Percentiles rank a stretch among this genome's conserved stretches.
phyloP scores from a whole-genome alignment of 2,888 invertebrate genomes.

The Conchocele bisecta region DNA sequence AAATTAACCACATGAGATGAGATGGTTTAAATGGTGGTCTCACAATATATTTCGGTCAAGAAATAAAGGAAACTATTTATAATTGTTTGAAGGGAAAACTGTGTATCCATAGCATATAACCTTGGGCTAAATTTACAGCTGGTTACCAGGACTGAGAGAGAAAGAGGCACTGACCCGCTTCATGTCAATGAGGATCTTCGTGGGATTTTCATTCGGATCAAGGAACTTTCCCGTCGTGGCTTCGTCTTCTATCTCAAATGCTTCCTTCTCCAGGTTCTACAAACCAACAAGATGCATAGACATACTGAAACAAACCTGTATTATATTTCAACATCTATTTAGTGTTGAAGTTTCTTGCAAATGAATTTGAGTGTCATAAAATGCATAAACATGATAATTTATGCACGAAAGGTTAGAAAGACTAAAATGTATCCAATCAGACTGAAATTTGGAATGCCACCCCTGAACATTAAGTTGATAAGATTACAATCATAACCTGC shows the following conservation, averaged over 20 bases:
- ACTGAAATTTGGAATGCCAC: too few species aligned
- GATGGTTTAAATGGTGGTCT: too few species aligned
- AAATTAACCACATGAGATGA: too few species aligned
- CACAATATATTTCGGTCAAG: too few species aligned
- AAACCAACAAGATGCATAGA: constrained; percentile 7
- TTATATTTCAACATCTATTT: not conserved
- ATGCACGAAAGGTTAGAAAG: constrained; percentile 4
- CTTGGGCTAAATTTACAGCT: too few species aligned
- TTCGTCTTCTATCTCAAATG: constrained; percentile 70
- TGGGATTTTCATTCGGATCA: constrained; percentile 78
- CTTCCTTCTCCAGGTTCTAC: constrained; percentile 78
- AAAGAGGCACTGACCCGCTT: constrained; percentile 70
- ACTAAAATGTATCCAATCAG: too few species aligned
- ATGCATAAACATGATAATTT: constrained; percentile 8
- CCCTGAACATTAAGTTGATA: too few species aligned
- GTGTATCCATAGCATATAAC: too few species aligned
- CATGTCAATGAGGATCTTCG: constrained; percentile 75
- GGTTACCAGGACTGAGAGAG: too few species aligned
- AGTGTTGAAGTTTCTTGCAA: not conserved
- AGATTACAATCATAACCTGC: too few species aligned
- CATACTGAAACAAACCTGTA: not conserved
- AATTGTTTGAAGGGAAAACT: too few species aligned
- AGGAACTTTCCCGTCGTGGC: constrained; percentile 79
- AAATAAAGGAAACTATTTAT: too few species aligned
- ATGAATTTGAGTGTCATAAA: constrained; percentile 11